Conservation (phyloP, 2,797 vertebrate species). For the Xenops minutus region DNA sequence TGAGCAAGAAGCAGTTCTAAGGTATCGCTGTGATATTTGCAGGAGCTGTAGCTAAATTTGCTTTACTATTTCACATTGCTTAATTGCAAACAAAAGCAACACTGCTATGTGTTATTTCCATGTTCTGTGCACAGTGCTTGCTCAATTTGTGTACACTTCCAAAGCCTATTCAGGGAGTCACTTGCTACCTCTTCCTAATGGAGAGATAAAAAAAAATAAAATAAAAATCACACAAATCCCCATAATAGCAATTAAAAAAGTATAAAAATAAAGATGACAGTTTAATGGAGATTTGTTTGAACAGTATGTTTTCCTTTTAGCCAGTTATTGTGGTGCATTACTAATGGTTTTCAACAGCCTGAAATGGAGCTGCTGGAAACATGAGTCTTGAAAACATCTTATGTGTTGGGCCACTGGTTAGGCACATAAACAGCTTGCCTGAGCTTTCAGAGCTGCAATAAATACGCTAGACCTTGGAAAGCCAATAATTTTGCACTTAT, state of each 20-base stretch:
- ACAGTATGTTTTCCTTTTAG: conserved; percentile 26
- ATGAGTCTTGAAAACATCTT: neutral
- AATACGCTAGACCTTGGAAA: neutral
- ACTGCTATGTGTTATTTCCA: neutral
- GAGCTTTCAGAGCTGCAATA: neutral
- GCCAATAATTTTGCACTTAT: neutral
- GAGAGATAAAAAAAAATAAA: neutral
- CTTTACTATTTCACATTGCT: neutral
- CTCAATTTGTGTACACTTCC: neutral
- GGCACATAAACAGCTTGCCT: neutral
- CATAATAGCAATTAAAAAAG: neutral
- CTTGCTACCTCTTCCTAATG: neutral
- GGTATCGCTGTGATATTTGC: neutral
- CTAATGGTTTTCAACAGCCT: conserved; percentile 30
- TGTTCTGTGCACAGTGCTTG: neutral
- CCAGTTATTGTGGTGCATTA: conserved; percentile 16
- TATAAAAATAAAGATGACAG: conserved; percentile 24
- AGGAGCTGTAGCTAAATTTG: neutral
- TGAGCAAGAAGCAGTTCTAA: neutral
- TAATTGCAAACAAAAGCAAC: neutral
- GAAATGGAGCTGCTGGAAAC: conserved; percentile 30
- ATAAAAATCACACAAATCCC: neutral
- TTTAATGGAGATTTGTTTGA: conserved; percentile 40
- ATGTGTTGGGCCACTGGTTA: neutral
- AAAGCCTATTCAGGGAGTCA: neutral